Evolutionary conservation across 2,888 invertebrate species (phyloP).

Genomic region (Cyrtodaria siliqua): DNA sequence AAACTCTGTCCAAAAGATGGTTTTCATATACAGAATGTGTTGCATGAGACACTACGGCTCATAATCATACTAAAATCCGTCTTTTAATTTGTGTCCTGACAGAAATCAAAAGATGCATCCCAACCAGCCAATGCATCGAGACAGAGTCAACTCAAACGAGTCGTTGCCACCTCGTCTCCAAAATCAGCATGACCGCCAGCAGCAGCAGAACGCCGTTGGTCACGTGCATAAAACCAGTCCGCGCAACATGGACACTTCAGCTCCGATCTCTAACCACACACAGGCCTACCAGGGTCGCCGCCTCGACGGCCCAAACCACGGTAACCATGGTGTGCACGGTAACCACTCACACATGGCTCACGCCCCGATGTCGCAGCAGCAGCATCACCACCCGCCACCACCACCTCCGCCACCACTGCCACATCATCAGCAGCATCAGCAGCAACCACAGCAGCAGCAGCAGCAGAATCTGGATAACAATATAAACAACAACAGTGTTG

Average conservation of each 20-base stretch:
- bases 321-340: constrained; percentile 27
- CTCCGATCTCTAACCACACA: constrained; percentile 61
- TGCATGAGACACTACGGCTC: too few species aligned
- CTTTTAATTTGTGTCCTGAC: too few species aligned
- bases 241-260: constrained; percentile 57
- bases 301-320: constrained; percentile 21
- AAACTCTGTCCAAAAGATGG: too few species aligned
- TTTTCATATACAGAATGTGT: too few species aligned
- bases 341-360: constrained; percentile 31
- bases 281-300: constrained; percentile 43
- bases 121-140: constrained; percentile 67
- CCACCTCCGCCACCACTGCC: not conserved
- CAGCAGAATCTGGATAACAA: constrained; percentile 15
- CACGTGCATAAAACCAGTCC: constrained; percentile 74
- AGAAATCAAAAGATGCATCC: constrained; percentile 64
- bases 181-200: constrained; percentile 54
- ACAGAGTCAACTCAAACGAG: constrained; percentile 62
- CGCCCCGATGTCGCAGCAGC: constrained; percentile 33
- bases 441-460: too few species aligned
- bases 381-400: constrained; percentile 41
- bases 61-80: too few species aligned
- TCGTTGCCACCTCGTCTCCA: constrained; percentile 55
- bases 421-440: constrained; percentile 18
- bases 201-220: constrained; percentile 39
- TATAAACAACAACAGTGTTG: constrained; percentile 38